Evolutionary conservation across 2,888 invertebrate genomes (phyloP).

Genomic region (Girardia tigrina): DNA sequence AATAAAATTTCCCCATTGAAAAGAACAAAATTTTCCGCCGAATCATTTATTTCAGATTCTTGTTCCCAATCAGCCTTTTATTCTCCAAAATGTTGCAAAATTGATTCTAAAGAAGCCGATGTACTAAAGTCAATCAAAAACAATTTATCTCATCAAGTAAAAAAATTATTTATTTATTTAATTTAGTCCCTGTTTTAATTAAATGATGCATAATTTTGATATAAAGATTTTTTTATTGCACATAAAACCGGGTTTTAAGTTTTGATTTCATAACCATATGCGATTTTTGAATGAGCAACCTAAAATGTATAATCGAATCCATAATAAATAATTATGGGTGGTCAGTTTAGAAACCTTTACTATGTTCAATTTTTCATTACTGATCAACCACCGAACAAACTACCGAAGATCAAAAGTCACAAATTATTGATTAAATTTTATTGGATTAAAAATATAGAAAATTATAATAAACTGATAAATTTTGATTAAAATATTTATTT

Average conservation of each 20-base stretch:
- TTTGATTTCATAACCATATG: too few relatives aligned
- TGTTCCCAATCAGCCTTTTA: background rate
- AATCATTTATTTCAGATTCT: background rate
- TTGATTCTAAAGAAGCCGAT: background rate
- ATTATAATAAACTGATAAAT: too few relatives aligned
- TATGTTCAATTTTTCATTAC: too few relatives aligned
- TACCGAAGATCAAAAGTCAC: conserved; percentile 15
- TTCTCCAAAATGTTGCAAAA: background rate
- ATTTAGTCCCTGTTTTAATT: background rate
- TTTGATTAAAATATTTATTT: too few relatives aligned
- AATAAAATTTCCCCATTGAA: conserved; percentile 14
- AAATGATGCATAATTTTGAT: too few relatives aligned
- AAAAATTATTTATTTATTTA: background rate
- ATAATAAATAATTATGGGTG: too few relatives aligned
- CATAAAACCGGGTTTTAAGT: too few relatives aligned
- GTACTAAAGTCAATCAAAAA: background rate
- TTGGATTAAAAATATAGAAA: background rate
- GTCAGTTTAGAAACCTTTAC: too few relatives aligned
- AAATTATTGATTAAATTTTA: background rate
- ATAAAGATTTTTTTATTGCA: too few relatives aligned
- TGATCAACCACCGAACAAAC: background rate
- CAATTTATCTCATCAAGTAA: conserved; percentile 11
- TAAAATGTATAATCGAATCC: too few relatives aligned
- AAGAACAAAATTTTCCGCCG: background rate
- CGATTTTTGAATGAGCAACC: too few relatives aligned